Conservation (phyloP, 2,888 invertebrate species). For the Eupithecia dodoneata region DNA sequence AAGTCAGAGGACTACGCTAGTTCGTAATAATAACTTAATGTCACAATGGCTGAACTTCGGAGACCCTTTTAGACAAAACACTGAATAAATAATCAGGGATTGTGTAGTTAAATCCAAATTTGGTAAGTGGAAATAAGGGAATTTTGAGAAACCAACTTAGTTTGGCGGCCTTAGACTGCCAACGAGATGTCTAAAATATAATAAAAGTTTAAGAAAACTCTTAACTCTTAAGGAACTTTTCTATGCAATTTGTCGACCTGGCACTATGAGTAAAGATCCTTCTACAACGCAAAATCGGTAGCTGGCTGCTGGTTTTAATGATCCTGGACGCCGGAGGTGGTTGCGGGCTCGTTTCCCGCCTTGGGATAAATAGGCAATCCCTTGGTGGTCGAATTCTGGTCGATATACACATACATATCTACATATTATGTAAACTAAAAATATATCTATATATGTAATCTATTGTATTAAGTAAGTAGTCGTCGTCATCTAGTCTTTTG, state of each 20-base stretch:
- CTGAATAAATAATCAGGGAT: slow-evolving; percentile 26
- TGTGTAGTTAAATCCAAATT: slow-evolving; percentile 18
- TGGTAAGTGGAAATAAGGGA: slow-evolving; percentile 4
- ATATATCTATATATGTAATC: no score
- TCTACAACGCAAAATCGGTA: neutral
- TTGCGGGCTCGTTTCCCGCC: no score
- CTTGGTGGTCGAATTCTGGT: no score
- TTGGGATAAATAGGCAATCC: no score
- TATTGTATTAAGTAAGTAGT: no score
- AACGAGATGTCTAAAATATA: neutral
- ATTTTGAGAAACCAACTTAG: neutral
- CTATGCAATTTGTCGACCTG: neutral
- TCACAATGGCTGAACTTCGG: slow-evolving; percentile 13
- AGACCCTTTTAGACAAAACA: slow-evolving; percentile 16
- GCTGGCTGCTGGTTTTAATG: no score
- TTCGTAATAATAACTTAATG: slow-evolving; percentile 8
- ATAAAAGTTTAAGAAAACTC: neutral
- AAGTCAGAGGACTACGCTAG: neutral
- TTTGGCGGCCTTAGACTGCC: neutral
- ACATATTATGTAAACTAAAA: no score
- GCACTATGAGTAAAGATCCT: neutral
- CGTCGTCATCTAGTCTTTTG: no score
- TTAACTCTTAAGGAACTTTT: neutral
- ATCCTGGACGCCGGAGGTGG: no score
- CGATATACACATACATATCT: no score